Conservation (phyloP, 2,113 vertebrate species). For the Sturnus vulgaris region DNA sequence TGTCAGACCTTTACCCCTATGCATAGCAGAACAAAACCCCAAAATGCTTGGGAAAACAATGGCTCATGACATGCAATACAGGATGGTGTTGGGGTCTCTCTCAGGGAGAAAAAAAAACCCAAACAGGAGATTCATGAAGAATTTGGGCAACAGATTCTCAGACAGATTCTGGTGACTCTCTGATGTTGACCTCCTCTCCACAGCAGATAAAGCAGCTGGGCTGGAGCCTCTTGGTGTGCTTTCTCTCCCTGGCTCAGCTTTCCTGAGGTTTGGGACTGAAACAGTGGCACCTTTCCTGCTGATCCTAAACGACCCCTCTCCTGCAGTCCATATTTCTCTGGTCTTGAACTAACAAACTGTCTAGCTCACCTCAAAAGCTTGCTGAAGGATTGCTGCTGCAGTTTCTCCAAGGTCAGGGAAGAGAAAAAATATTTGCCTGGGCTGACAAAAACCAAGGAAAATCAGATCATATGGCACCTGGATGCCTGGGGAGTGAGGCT, state of each 20-base stretch:
- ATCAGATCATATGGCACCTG: fast-evolving
- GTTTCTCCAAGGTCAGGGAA: neutral
- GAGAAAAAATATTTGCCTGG: neutral
- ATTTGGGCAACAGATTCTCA: neutral
- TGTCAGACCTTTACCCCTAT: neutral
- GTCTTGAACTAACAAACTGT: neutral
- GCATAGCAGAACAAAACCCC: neutral
- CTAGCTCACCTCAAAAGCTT: neutral
- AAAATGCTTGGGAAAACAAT: neutral
- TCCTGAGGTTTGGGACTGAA: neutral
- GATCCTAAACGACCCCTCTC: neutral
- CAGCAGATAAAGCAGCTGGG: neutral
- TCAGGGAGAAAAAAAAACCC: neutral
- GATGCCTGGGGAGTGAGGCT: neutral
- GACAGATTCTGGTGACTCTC: neutral
- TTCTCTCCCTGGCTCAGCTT: neutral
- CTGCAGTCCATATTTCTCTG: neutral
- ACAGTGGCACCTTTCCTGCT: too few relatives aligned
- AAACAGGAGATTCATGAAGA: neutral
- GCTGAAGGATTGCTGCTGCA: neutral
- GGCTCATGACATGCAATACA: fast-evolving
- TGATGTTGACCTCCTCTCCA: neutral
- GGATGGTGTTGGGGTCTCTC: neutral
- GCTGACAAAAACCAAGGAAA: neutral
- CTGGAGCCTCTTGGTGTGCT: neutral